Evolutionary conservation across 2,888 invertebrate species (phyloP), one percentile per base, ranked within the genome.

Genomic region (Prenolepis imparis): DNA sequence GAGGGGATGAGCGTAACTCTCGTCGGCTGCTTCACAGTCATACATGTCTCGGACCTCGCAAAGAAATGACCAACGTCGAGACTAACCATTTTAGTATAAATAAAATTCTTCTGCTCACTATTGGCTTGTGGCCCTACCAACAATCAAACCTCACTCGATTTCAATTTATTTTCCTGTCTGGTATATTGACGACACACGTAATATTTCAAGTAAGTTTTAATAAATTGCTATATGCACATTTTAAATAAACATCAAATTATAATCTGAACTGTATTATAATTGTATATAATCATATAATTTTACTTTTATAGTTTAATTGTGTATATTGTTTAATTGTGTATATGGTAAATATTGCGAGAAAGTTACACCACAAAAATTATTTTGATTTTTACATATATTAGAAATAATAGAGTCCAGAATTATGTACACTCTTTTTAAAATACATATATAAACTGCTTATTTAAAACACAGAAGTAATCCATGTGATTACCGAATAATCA

Each of bases 41-140:
- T n/a, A n/a, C 12, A 1, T 18, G 18, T 48, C n/a, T 15, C 2
- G 18, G 48, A n/a, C 6, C n/a, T 48, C 8, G 6, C 48, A n/a
- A 5, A 72, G 6, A 72, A 15, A 57, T 59, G 57, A 39, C 5
- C 24, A 1, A 11, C 24, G 3, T 12, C 5, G 3, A 55, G 15
- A 36, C 5, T 39, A 6, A 18, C 0, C 57, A 57, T 6, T 39
- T 24, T 11, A 57, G 5, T 72, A 0, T 72, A 3, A 57, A 12
- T 59, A 57, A 6, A 18, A 24, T 57, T 24, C 18, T 57, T 39
- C 24, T 72, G 6, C 57, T 57, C 4, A 9, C 57, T 24, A 9
- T 24, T 1, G 72, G 72, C 3, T 2, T 72, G 18, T 72, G 72
- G 57, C 72, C 72, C 0, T 72, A 41, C 0, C 21, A 66, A 24